Percentiles rank a stretch among this genome's conserved stretches.
Evolutionary conservation across 2,888 invertebrate genomes (phyloP).

Genomic region (Linnaemya tessellans): DNA sequence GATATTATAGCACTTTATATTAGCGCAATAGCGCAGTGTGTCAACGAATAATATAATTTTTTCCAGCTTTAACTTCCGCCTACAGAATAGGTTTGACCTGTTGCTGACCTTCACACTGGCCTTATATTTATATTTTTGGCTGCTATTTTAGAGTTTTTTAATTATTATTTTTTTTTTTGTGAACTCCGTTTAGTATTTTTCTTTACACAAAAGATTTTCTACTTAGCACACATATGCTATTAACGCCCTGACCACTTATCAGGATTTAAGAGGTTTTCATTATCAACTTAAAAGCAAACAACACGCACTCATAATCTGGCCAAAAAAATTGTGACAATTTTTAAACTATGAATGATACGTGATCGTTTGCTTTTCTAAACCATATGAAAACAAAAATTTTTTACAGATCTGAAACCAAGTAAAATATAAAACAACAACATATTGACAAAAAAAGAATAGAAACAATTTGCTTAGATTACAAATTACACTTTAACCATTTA

Average conservation of each 20-base stretch:
- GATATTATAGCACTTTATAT: too few species aligned
- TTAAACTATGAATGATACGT: constrained; percentile 27
- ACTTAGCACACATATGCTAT: background rate
- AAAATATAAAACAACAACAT: constrained; percentile 23
- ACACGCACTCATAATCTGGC: constrained; percentile 4
- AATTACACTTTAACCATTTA: constrained; percentile 19
- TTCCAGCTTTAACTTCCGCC: too few species aligned
- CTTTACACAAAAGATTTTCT: background rate
- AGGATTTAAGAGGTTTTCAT: constrained; percentile 23
- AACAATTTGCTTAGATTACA: constrained; percentile 56
- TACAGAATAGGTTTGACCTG: too few species aligned
- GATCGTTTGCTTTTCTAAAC: constrained; percentile 36
- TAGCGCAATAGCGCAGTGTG: too few species aligned
- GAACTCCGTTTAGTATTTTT: background rate
- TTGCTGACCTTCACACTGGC: too few species aligned
- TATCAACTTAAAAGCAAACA: background rate
- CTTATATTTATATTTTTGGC: too few species aligned
- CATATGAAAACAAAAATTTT: constrained; percentile 27
- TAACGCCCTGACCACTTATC: constrained; percentile 53
- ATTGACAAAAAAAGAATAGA: constrained; percentile 13
- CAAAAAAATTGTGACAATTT: constrained; percentile 12
- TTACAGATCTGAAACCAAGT: background rate
- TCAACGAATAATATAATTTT: too few species aligned
- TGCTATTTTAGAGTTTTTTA: too few species aligned
- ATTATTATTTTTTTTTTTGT: too few species aligned